phyloP scores from a whole-genome alignment of 2,113 vertebrate species.

The Ursus arctos region DNA sequence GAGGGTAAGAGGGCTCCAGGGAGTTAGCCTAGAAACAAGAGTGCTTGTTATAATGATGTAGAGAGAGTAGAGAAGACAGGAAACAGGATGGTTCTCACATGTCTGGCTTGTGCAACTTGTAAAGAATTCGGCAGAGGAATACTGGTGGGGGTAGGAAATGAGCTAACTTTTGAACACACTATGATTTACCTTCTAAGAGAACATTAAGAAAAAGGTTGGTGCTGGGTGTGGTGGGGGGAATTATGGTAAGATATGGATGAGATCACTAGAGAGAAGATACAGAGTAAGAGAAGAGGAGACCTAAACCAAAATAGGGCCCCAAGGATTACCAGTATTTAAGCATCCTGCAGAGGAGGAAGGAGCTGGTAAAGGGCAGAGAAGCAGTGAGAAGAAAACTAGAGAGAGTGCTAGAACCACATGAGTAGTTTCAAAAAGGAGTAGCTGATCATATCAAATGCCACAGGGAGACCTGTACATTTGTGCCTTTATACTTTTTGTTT shows the following conservation, averaged over 20 bases:
- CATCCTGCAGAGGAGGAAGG: neutral
- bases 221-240: neutral
- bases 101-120: neutral
- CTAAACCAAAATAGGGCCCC: neutral
- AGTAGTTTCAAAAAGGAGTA: neutral
- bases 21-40: neutral
- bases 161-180: slow-evolving; percentile 1
- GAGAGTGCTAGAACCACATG: neutral
- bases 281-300: neutral
- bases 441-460: neutral
- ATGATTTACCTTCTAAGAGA: neutral
- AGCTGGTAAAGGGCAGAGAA: neutral
- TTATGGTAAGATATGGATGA: neutral
- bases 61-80: neutral
- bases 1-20: neutral
- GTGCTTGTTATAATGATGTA: neutral
- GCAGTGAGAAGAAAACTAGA: neutral
- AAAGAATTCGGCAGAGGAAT: neutral
- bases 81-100: neutral
- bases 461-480: neutral
- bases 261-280: neutral
- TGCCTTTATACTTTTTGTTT: neutral
- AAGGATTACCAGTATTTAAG: neutral
- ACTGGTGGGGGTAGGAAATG: neutral
- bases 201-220: neutral